Evolutionary conservation across 2,888 invertebrate genomes (phyloP).

Genomic region (Sinodicranocentrus sp.): DNA sequence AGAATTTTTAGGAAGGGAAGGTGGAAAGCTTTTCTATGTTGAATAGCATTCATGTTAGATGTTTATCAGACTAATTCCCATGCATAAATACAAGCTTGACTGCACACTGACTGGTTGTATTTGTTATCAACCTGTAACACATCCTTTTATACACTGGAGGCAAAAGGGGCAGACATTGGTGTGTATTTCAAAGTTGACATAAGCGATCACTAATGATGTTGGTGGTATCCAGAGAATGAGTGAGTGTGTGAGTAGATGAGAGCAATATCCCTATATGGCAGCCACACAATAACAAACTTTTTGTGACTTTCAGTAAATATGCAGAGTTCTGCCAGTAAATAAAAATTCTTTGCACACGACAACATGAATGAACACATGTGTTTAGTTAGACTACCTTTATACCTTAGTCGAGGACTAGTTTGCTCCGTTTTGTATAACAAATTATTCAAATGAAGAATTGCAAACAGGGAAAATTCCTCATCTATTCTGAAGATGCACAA

Average conservation of each 20-base stretch:
- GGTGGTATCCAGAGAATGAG: slow-evolving; percentile 31
- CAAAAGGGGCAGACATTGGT: slow-evolving; percentile 30
- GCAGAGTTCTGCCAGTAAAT: not conserved
- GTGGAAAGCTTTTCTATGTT: no score
- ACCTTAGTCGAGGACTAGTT: not conserved
- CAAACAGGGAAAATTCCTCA: slow-evolving; percentile 5
- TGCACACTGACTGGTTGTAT: not conserved
- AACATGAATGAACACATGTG: not conserved
- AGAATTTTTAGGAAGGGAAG: no score
- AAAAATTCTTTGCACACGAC: not conserved
- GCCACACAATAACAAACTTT: not conserved
- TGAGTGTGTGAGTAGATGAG: not conserved
- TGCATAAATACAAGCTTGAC: not conserved
- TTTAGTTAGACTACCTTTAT: not conserved
- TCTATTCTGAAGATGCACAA: not conserved
- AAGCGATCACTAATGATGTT: slow-evolving; percentile 62
- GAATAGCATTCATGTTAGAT: no score
- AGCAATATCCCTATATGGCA: not conserved
- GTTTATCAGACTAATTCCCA: no score
- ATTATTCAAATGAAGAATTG: slow-evolving; percentile 2
- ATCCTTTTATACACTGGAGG: slow-evolving; percentile 8
- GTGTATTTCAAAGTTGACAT: slow-evolving; percentile 61
- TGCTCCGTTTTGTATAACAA: not conserved
- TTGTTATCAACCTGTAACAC: slow-evolving; percentile 25
- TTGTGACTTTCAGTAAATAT: no score